Percentiles rank a stretch among this genome's conserved stretches.
phyloP scores from a whole-genome alignment of 1,140 invertebrate genomes.

The Trinorchestia longiramus region DNA sequence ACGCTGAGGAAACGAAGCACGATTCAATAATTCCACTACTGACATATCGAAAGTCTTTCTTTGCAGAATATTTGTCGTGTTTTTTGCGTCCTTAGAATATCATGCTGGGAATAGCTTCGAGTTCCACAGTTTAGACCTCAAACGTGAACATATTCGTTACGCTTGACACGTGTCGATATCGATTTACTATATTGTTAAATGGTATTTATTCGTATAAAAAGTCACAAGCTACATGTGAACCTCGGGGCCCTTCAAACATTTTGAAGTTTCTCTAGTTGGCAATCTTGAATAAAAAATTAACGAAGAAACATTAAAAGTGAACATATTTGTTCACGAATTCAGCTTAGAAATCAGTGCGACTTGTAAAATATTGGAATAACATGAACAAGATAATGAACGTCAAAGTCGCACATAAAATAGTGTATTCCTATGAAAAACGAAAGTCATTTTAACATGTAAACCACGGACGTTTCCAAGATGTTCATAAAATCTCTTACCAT shows the following conservation, averaged over 20 bases:
- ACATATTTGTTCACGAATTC: no score
- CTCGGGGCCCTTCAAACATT: not conserved
- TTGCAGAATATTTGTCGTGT: not conserved
- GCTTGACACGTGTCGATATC: not conserved
- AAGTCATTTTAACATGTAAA: no score
- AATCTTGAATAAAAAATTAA: not conserved
- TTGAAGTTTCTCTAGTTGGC: not conserved
- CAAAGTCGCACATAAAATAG: no score
- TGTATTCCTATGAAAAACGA: no score
- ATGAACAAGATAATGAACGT: not conserved
- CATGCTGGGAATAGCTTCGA: not conserved
- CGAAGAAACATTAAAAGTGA: not conserved
- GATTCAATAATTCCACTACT: not conserved
- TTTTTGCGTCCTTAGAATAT: not conserved
- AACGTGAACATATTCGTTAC: not conserved
- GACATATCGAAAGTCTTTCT: not conserved
- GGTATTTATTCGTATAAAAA: not conserved
- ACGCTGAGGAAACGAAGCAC: not conserved
- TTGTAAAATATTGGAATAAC: not conserved
- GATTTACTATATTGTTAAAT: not conserved
- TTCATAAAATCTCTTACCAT: no score
- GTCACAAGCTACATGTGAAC: not conserved
- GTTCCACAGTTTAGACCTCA: not conserved
- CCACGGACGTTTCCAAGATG: no score
- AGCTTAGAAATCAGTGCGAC: not conserved